phyloP scores from a whole-genome alignment of 2,113 vertebrate genomes.

The Pitta sordida region DNA sequence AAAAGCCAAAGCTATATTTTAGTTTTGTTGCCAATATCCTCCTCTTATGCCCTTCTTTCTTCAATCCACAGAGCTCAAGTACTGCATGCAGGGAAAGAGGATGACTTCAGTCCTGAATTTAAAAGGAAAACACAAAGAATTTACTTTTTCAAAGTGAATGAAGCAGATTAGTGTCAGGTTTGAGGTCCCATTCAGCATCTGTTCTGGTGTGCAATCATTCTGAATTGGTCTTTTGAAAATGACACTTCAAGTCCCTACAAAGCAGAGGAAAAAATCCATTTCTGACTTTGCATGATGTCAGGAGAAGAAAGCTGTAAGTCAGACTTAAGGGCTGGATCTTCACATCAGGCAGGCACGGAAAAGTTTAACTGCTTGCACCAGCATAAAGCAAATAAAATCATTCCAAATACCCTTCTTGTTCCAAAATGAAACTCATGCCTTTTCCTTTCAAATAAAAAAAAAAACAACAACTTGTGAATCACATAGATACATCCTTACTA shows the following conservation, averaged over 20 bases:
- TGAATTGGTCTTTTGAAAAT: background rate
- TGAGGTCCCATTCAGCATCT: background rate
- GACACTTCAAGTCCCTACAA: background rate
- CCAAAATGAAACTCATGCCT: background rate
- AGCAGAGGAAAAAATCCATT: background rate
- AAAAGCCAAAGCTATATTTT: background rate
- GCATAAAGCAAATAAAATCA: background rate
- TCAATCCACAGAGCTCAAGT: background rate
- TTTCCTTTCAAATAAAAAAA: background rate
- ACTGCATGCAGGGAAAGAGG: background rate
- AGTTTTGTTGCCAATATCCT: background rate
- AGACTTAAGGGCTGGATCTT: background rate
- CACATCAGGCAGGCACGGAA: background rate
- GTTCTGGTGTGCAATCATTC: background rate
- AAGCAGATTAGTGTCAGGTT: background rate
- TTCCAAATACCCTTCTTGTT: background rate
- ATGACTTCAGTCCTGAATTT: background rate
- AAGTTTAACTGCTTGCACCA: background rate
- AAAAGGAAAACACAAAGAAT: slow-evolving; percentile 1
- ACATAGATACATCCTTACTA: background rate
- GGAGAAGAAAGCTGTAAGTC: background rate
- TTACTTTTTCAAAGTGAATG: background rate
- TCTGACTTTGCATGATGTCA: background rate
- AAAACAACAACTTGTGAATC: background rate
- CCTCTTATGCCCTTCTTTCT: background rate